Base-by-base conservation (phyloP, 2,113 vertebrate species). In the Cygnus buccinator region DNA sequence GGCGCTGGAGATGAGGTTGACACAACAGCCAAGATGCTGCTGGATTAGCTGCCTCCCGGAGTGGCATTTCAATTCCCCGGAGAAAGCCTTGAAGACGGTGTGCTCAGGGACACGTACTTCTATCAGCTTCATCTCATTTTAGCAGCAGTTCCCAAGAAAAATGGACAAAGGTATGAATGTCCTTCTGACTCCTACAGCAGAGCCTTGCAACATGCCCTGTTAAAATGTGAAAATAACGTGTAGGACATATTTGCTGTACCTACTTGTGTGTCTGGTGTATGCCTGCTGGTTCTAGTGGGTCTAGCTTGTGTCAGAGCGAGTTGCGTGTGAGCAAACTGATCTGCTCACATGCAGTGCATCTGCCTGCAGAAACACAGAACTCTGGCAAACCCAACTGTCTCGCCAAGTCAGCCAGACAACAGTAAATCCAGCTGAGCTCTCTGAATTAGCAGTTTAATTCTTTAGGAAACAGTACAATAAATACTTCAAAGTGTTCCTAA, bases 381-480 rank as follows among this genome's bases (percentile, higher is more conserved):
- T 57, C 74, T 84, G 83, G 84, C 87, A 85, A 84, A 48, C 31
- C 61, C 89, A 70, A 61, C 43, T 14, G 76, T 25, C 84, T 57
- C 16, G 1, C 74, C 94, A 62, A 84, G 84, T 9, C 79, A 81
- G 70, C 23, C 85, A 89, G 81, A 35, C 89, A 94, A 21, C 89
- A 70, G 72, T 37, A 86, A 48, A 70, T 66, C 92, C 89, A 78
- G 67, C 85, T 61, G 77, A 89, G 85, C 50, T 61, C 88, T 70
- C 76, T 17, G 50, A 91, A 89, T 89, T 82, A 95, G 65, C 76
- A 86, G 61, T 61, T 71, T 83, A 74, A 66, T 92, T 94, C 76
- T 83, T 71, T 59, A 79, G 89, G 72, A 94, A 92, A 55, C 57
- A 46, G 62, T 37, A 63, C 57, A 44, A 35, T 92, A 92, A 95